A percentile compares a stretch with the other conserved stretches of the same genome.
These are phyloP conservation scores for Eufriesea mexicana DNA, from an alignment of 1,140 invertebrate genomes.

Conservation along the genomic window DNA sequence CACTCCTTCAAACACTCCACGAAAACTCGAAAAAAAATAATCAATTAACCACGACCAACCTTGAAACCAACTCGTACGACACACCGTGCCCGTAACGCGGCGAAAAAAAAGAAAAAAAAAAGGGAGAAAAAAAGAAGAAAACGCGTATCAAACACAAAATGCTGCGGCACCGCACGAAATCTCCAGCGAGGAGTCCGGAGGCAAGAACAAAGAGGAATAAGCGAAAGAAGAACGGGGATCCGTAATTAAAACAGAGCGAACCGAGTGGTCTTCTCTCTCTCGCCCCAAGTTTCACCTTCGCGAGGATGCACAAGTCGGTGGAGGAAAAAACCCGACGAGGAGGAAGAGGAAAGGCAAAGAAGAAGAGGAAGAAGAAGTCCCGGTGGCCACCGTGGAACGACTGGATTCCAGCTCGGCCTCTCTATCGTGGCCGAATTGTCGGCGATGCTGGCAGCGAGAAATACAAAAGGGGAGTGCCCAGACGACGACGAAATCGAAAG, in stretches of 20 bases:
- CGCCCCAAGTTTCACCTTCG: background rate
- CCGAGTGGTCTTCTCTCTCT: too few relatives aligned
- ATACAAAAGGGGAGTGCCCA: constrained; percentile 43
- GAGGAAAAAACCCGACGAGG: background rate
- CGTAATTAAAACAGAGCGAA: background rate
- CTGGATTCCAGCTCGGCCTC: constrained; percentile 19
- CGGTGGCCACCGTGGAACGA: constrained; percentile 1
- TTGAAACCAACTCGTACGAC: too few relatives aligned
- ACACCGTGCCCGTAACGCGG: too few relatives aligned
- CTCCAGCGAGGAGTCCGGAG: background rate
- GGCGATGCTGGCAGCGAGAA: constrained; percentile 28
- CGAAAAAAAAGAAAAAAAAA: too few relatives aligned
- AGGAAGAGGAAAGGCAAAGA: background rate
- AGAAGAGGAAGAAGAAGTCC: background rate
- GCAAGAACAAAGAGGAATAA: background rate
- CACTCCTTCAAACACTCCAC: too few relatives aligned
- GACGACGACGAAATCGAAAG: constrained; percentile 47
- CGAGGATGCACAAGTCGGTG: background rate
- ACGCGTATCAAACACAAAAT: too few relatives aligned
- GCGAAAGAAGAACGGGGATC: too few relatives aligned
- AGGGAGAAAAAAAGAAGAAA: too few relatives aligned
- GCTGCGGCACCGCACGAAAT: background rate
- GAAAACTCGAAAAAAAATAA: too few relatives aligned
- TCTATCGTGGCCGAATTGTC: constrained; percentile 33
- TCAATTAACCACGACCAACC: too few relatives aligned